Evolutionary conservation across 1,140 invertebrate genomes (phyloP), one percentile per base, ranked within the genome.

Genomic region (Notospermus geniculatus): DNA sequence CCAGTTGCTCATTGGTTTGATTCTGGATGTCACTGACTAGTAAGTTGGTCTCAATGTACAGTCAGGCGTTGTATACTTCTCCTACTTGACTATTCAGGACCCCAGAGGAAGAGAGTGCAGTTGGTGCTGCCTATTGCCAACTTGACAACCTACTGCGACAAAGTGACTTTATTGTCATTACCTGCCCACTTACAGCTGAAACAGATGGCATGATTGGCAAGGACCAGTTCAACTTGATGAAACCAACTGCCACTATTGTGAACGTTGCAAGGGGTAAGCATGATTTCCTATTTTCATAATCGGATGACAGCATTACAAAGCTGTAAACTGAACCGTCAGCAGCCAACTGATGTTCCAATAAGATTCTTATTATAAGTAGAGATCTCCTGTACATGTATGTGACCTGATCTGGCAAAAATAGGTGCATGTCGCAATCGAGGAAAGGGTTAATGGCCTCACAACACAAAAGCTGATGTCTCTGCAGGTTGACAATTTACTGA

Each of bases 161-260:
- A 66, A 91, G 90, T 65, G 92, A 95, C 77, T 93, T 95, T 80
- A 84, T 95, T 0, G 86, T 95, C 57, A 86, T 87, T 1, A 87
- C 87, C 59, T 86, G 86, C 63, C 85, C 90, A 23, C 76, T 93
- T 27, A 90, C 87, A 5, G 82, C 87, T 23, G 86, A 91, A 77
- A 95, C 92, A 0, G 86, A 83, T 64, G 83, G 86, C 54, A 85
- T 95, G 57, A 93, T 95, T 70, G 88, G 91, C 73, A 81, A 84
- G 63, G 71, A 82, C 52, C 85, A 87, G 32, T 94, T 95, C 76
- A 71, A 80, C 2, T 87, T 88, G 75, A 96, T 95, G 93, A 95
- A 95, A 72, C 80, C 80, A 2, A 88, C 84, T 69, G 88, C 90
- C n/a, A 86, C 94, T 69, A 89, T 96, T 77, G 84, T 95, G 1